Conservation (phyloP, 2,113 vertebrate species). For the Garra rufa region DNA sequence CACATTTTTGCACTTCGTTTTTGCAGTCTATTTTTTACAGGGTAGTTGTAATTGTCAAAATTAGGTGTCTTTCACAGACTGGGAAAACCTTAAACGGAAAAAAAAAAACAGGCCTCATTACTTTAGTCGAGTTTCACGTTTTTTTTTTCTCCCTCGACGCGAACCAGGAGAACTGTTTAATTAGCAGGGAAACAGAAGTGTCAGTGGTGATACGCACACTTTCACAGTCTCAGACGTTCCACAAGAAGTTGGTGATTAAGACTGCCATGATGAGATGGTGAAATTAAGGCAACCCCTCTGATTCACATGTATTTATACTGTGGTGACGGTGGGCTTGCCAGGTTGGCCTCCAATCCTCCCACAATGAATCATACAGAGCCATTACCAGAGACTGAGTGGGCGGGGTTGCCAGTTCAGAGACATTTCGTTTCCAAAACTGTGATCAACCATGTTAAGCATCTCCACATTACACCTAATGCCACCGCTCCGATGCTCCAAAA, state of each 20-base stretch:
- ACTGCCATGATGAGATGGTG: neutral
- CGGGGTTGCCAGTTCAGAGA: constrained; percentile 32
- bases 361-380: constrained; percentile 41
- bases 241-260: neutral
- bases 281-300: constrained; percentile 38
- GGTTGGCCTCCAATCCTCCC: constrained; percentile 7
- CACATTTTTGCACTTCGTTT: constrained; percentile 39
- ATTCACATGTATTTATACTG: constrained; percentile 3
- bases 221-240: constrained; percentile 1
- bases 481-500: constrained; percentile 10
- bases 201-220: neutral
- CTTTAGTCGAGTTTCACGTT: constrained; percentile 55
- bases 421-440: constrained; percentile 23
- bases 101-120: constrained; percentile 58
- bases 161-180: constrained; percentile 52
- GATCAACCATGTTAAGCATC: constrained; percentile 14
- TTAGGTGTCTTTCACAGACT: constrained; percentile 59
- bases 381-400: constrained; percentile 32
- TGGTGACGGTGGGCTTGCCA: constrained; percentile 36
- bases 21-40: constrained; percentile 47
- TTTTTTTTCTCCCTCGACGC: constrained; percentile 13
- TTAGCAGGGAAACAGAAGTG: constrained; percentile 44
- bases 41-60: constrained; percentile 65
- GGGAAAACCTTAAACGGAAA: constrained; percentile 55
- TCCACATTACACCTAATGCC: neutral